Evolutionary conservation across 2,888 invertebrate species (phyloP), one percentile per base, ranked within the genome.

Genomic region (Matsumyia berberina): DNA sequence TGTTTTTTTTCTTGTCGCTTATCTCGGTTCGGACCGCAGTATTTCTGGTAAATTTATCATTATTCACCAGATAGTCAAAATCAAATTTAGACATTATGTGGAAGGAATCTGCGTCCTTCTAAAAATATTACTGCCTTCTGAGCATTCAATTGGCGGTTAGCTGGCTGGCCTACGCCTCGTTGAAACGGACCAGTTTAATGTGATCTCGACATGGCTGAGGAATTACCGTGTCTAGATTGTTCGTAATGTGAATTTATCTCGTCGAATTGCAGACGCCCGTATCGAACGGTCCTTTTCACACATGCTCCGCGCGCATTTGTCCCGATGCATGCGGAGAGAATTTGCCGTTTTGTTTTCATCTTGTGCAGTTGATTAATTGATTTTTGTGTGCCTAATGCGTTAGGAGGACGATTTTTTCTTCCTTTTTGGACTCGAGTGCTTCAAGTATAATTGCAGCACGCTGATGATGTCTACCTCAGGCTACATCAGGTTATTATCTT

Each of bases 401-500:
- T 78, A 33, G 37, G 51, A 35, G 51, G 31, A 46, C 46, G 49
- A 58, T 58, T 58, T 72, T 29, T 64, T 37, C 11, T 33, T 33
- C 9, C 9, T 33, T 33, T 31, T 33, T 33, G 6, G 33, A 33
- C 33, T 58, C 19, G 53, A 62, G 53, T 69, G 39, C 53, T 69
- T 76, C 51, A 44, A 64, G 67, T 69, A 69, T 76, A 74, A 81
- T 69, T 80, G 67, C 69, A 57, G 55, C 31, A 31, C 8, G 24
- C 24, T 24, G 24, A 24, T 24, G 24, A 24, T 58, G 70, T 73
- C 46, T 66, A 51, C 79, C 60, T 46, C 42, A 37, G 35, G 37
- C 64, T 73, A 42, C 67, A 24, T 24, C 24, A 79, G 83, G 83
- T 85, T 85, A 85, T 85, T 85, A 85, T 85, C 80, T 66, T 76